Conservation (phyloP, 2,797 vertebrate genomes). For the Micropoecilia bifurca region DNA sequence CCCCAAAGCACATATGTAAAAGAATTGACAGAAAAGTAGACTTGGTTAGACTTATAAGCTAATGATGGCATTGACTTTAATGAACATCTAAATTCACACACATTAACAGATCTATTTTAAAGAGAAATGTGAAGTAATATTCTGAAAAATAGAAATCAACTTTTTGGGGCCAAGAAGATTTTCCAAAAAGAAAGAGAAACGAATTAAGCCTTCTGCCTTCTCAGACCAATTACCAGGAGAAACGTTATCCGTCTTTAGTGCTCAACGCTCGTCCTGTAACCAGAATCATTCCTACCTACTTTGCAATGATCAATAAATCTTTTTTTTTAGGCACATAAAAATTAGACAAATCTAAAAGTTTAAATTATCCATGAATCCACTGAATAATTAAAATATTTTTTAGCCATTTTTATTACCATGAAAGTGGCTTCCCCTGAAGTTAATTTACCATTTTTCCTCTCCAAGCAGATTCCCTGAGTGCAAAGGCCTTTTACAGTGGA, state of each 20-base stretch:
- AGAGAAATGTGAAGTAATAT: background rate
- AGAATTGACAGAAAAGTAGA: background rate
- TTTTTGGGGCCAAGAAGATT: background rate
- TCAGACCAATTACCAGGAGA: background rate
- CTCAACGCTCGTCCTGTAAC: constrained; percentile 7
- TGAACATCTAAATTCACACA: background rate
- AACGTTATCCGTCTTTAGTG: constrained; percentile 12
- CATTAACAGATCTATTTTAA: background rate
- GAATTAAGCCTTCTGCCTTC: background rate
- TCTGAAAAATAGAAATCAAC: background rate
- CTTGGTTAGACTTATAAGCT: background rate
- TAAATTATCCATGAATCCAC: constrained; percentile 63
- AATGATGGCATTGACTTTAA: background rate
- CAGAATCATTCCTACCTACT: constrained; percentile 32
- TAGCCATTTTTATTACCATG: constrained; percentile 50
- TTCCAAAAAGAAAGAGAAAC: background rate
- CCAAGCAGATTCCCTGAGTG: constrained; percentile 31
- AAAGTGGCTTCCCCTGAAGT: constrained; percentile 49
- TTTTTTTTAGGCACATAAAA: constrained; percentile 52
- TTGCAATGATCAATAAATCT: constrained; percentile 41
- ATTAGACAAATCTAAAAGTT: constrained; percentile 66
- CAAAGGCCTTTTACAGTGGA: constrained; percentile 59
- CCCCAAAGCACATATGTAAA: background rate
- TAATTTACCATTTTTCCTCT: constrained; percentile 59
- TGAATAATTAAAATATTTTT: constrained; percentile 75